phyloP scores from a whole-genome alignment of 2,888 invertebrate genomes.

The Tipula confusa region DNA sequence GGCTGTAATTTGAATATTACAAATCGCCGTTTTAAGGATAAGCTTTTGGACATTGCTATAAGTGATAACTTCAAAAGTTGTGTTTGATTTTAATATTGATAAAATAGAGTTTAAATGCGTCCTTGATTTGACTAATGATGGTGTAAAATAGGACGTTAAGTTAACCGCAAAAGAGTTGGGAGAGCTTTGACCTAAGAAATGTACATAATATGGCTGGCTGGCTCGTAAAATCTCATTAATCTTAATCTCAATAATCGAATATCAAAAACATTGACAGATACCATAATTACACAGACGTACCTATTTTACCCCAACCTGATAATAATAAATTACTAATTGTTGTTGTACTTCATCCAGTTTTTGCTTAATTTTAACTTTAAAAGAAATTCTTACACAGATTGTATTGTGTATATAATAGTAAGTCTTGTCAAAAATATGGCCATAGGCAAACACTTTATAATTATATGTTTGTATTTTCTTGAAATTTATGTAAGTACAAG shows the following conservation, averaged over 20 bases:
- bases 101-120: too few relatives aligned
- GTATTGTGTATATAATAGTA: background rate
- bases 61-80: too few relatives aligned
- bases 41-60: too few relatives aligned
- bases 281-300: background rate
- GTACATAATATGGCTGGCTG: too few relatives aligned
- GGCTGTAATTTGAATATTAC: too few relatives aligned
- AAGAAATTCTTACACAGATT: background rate
- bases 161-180: too few relatives aligned
- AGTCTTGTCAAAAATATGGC: constrained; percentile 20
- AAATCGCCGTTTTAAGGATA: too few relatives aligned
- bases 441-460: constrained; percentile 12
- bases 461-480: constrained; percentile 3
- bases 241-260: background rate
- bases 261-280: background rate
- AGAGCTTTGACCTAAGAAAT: too few relatives aligned
- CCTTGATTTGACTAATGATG: too few relatives aligned
- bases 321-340: background rate
- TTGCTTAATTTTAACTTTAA: background rate
- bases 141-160: too few relatives aligned
- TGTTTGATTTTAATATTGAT: too few relatives aligned
- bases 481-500: background rate
- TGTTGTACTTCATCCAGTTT: background rate
- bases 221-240: too few relatives aligned
- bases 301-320: background rate